These are phyloP conservation scores for Pseudomyrmex flavicornis DNA, from an alignment of 1,140 invertebrate species.

Conservation along the genomic window DNA sequence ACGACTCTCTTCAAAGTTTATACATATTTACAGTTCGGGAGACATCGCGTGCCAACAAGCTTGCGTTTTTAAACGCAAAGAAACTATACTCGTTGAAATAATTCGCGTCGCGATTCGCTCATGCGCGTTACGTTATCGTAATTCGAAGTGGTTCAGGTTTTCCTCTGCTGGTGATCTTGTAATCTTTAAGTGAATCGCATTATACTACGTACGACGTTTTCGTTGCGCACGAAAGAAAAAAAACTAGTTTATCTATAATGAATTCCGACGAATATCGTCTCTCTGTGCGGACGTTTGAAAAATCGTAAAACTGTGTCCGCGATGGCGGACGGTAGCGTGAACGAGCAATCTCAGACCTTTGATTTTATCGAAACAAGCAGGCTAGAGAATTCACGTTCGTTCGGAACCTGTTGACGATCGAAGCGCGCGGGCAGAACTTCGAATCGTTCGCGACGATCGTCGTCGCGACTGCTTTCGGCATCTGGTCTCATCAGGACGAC, in stretches of 20 bases:
- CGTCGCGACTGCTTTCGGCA: slow-evolving; percentile 43
- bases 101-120: neutral
- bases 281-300: neutral
- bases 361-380: slow-evolving; percentile 27
- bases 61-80: too few relatives aligned
- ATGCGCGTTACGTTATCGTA: neutral
- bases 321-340: neutral
- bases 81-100: too few relatives aligned
- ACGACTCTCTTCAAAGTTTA: too few relatives aligned
- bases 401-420: slow-evolving; percentile 28
- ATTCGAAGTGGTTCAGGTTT: slow-evolving; percentile 6
- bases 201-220: slow-evolving; percentile 4
- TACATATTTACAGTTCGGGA: too few relatives aligned
- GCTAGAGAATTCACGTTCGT: slow-evolving; percentile 37
- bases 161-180: neutral
- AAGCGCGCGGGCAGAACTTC: slow-evolving; percentile 3
- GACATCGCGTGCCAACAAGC: too few relatives aligned
- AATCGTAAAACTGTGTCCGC: neutral
- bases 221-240: too few relatives aligned
- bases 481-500: slow-evolving; percentile 30
- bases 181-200: neutral
- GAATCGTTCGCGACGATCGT: neutral
- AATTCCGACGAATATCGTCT: slow-evolving; percentile 11
- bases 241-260: neutral
- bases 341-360: neutral